phyloP scores from a whole-genome alignment of 2,113 vertebrate genomes.

The Calidris pygmaea region DNA sequence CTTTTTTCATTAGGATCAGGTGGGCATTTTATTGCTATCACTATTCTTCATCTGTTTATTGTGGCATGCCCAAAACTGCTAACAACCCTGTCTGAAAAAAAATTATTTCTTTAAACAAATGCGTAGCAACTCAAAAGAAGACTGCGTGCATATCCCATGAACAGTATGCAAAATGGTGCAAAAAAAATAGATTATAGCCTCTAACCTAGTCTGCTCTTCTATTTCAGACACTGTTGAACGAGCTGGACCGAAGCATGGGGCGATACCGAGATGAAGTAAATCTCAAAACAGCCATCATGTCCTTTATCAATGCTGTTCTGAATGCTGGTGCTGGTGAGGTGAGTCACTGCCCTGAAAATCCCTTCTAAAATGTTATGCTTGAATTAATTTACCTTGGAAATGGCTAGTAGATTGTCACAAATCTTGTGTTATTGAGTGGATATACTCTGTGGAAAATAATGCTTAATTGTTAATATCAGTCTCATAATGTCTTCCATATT shows the following conservation, averaged over 20 bases:
- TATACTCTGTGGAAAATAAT: neutral
- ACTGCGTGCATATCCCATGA: neutral
- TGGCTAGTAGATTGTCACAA: neutral
- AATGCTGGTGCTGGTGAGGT: conserved; percentile 96
- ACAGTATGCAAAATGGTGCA: neutral
- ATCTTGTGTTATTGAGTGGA: neutral
- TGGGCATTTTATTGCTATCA: neutral
- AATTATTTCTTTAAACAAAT: neutral
- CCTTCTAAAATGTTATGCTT: neutral
- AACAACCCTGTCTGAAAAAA: neutral
- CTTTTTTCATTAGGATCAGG: neutral
- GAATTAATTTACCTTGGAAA: neutral
- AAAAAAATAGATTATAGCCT: neutral
- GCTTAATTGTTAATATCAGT: neutral
- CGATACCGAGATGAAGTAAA: conserved; percentile 95
- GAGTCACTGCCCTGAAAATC: conserved; percentile 27
- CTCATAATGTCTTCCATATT: neutral
- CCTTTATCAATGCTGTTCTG: conserved; percentile 96
- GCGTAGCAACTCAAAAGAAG: neutral
- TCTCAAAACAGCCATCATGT: conserved; percentile 98
- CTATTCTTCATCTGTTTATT: neutral
- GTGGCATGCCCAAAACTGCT: neutral
- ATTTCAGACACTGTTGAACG: conserved; percentile 88
- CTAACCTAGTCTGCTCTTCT: neutral
- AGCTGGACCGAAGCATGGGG: conserved; percentile 91